A percentile compares a stretch with the other conserved stretches of the same genome.
phyloP scores from a whole-genome alignment of 2,113 vertebrate species.

The Phaetusa simplex region DNA sequence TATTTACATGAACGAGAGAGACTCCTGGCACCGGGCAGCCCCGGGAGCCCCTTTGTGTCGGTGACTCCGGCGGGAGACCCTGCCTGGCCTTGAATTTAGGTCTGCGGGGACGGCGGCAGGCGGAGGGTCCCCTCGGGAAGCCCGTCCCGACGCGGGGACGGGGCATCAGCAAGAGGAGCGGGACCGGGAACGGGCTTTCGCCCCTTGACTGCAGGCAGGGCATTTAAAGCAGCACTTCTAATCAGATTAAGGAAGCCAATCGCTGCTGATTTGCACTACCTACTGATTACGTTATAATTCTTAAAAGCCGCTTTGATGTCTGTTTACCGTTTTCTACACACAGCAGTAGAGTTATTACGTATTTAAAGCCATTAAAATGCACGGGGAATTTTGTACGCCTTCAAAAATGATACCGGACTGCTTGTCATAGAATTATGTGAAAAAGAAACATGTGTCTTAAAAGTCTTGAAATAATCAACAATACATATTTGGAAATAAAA shows the following conservation, averaged over 20 bases:
- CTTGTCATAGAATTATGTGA: constrained; percentile 51
- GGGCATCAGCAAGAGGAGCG: not conserved
- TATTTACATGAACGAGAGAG: accelerated
- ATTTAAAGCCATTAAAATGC: constrained; percentile 40
- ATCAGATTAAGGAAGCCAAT: constrained; percentile 17
- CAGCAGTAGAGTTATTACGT: not conserved
- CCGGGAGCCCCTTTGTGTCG: not conserved
- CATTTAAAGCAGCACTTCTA: not conserved
- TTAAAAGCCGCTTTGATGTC: constrained; percentile 9
- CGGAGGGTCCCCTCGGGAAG: not conserved
- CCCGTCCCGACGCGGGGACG: not conserved
- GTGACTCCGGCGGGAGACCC: accelerated
- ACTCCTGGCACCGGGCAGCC: not conserved
- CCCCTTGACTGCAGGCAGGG: not conserved
- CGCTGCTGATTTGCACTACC: not conserved
- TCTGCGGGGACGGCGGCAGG: accelerated
- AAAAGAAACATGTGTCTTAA: constrained; percentile 53
- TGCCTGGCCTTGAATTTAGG: not conserved
- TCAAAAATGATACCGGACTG: constrained; percentile 17
- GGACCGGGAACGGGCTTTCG: not conserved
- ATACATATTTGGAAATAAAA: constrained; percentile 24
- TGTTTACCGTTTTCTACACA: not conserved
- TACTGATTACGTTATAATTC: not conserved
- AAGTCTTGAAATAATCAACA: constrained; percentile 62
- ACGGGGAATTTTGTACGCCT: not conserved